Evolutionary conservation across 2,797 vertebrate species (phyloP).

Genomic region (Acropternis orthonyx): DNA sequence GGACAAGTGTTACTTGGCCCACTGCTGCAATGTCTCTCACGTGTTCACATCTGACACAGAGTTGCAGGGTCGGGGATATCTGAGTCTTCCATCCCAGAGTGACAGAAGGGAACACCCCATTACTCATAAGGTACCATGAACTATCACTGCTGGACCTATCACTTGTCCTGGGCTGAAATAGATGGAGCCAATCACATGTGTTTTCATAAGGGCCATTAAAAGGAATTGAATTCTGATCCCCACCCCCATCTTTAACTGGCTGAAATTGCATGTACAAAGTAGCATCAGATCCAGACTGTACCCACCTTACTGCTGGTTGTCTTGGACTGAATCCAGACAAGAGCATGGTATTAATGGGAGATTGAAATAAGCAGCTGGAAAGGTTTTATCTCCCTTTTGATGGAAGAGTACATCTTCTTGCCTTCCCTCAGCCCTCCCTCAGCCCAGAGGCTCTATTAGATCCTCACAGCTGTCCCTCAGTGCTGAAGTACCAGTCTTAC

Average conservation of each 20-base stretch:
- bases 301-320: background rate
- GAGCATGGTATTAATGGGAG: background rate
- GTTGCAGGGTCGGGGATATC: background rate
- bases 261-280: background rate
- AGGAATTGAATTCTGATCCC: background rate
- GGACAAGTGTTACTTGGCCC: background rate
- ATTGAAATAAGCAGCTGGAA: slow-evolving; percentile 7
- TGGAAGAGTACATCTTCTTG: background rate
- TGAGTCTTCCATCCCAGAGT: background rate
- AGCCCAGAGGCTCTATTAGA: background rate
- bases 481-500: background rate
- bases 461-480: background rate
- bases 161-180: background rate
- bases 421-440: background rate
- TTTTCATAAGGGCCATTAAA: background rate
- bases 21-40: background rate
- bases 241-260: background rate
- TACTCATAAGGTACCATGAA: background rate
- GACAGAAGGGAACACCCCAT: background rate
- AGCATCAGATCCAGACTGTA: background rate
- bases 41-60: background rate
- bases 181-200: background rate
- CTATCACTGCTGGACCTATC: background rate
- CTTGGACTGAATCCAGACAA: background rate
- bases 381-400: slow-evolving; percentile 23